Base-by-base conservation (phyloP, 2,888 invertebrate species). In the Pelosia muscerda region DNA sequence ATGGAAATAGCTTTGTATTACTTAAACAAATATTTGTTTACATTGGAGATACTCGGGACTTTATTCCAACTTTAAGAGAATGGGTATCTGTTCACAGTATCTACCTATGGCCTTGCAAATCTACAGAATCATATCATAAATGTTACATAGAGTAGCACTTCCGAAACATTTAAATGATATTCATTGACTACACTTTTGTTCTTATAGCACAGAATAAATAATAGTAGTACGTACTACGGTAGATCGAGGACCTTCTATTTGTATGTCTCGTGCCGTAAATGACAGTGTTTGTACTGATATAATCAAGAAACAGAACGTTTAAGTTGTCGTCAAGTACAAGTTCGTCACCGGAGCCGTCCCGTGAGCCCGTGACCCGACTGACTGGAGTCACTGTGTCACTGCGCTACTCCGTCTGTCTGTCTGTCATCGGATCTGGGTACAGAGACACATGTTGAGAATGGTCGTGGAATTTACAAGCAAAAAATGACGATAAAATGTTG, bases 391-490 rank as follows among this genome's bases (percentile, higher is more conserved):
- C 56, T 62, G 53, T 53, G 62, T 53, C 62, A 57, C 62, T 31
- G 49, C 57, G 28, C n/a, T 23, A 55, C 63, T 54, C 34, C 42
- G 60, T 55, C 28, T 57, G 26, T 42, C 28, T 56, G n/a, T 57
- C 31, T 28, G 53, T 53, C 31, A 59, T 28, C 19, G 22, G 28
- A 38, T 23, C 59, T 9, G 19, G 25, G 19, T 25, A 19, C 31
- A 6, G 23, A 10, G 23, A 8, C 58, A 58, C 22, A 28, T 58
- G 57, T 9, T 15, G 34, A 34, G 22, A 34, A 22, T 23, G 22
- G 23, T 31, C 34, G 13, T 59, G 49, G 49, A 19, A 49, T 49
- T 6, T 49, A 1, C n/a, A 9, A 49, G 49, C n/a, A 49, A 49
- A 49, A 49, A 49, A 49, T 49, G n/a, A 9, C n/a, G 49, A 49